Evolutionary conservation across 1,140 invertebrate genomes (phyloP).

Genomic region (Aradophagus sp.): DNA sequence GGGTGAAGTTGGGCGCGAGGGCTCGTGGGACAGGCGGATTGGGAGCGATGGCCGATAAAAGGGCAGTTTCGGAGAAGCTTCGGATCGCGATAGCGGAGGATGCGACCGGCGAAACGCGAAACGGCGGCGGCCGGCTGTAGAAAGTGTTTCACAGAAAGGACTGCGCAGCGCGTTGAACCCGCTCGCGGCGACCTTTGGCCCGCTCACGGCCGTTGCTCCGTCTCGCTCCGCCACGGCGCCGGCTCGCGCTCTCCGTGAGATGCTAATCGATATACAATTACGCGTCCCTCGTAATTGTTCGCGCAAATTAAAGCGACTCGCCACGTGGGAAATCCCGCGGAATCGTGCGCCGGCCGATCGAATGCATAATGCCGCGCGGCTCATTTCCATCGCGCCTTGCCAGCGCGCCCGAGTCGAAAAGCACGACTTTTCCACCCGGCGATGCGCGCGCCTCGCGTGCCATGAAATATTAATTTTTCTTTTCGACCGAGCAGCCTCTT

Average conservation of each 20-base stretch:
- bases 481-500: slow-evolving; percentile 9
- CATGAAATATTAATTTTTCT: slow-evolving; percentile 48
- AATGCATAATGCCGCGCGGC: slow-evolving; percentile 12
- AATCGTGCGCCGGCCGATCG: slow-evolving; percentile 41
- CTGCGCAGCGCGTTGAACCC: slow-evolving; percentile 45
- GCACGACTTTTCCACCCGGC: slow-evolving; percentile 27
- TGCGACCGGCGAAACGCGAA: slow-evolving; percentile 27
- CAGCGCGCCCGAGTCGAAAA: background rate
- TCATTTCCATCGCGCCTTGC: background rate
- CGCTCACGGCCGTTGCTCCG: slow-evolving; percentile 54
- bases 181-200: slow-evolving; percentile 49
- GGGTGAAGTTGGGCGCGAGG: no score
- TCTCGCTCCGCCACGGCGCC: no score
- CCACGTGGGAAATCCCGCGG: slow-evolving; percentile 59
- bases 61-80: background rate
- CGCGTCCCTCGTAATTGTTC: slow-evolving; percentile 58
- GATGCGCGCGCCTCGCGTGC: slow-evolving; percentile 36
- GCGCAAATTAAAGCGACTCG: slow-evolving; percentile 57
- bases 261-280: slow-evolving; percentile 62
- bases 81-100: slow-evolving; percentile 36
- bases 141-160: slow-evolving; percentile 52
- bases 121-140: slow-evolving; percentile 28
- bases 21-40: no score
- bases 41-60: no score
- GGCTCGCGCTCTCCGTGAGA: slow-evolving; percentile 56